Evolutionary conservation across 2,888 invertebrate species (phyloP), one percentile per base, ranked within the genome.

Genomic region (Morpho achilles): DNA sequence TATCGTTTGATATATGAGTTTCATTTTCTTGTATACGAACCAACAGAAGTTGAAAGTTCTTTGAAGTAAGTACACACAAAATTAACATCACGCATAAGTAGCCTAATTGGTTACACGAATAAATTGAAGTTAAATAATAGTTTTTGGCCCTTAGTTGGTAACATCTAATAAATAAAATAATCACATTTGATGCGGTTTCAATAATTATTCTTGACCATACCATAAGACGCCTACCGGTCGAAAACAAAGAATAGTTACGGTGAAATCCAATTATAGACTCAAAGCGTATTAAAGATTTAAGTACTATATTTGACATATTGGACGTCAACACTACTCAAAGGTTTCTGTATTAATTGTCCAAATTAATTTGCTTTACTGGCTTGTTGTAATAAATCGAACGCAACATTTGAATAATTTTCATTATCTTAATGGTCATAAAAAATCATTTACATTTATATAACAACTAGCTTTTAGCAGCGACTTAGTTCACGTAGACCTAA

Each of bases 261-360:
- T 45, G 10, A 3, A 45, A 9, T 3, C 45, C 10, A 10, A 10
- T 10, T 10, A 45, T 7, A 10, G 9, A 4, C 10, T 45, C 45
- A 45, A 10, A 2, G 3, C 45, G 10, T 7, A 45, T 7, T 10
- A 73, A 72, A 76, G 41, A 42, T 52, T 8, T 43, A 10, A 45
- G 7, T n/a, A 45, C 9, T 45, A n/a, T 45, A 10, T 45, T 45
- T 45, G 10, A 10, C 45, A 45, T 45, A 4, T 45, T 45, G 9
- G 9, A 43, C 42, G 42, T 45, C 45, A 8, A 10, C 10, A 45
- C 45, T 43, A 43, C 3, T 7, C 42, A 43, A 43, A 9, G 9
- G 42, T 7, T 9, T 43, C 42, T 8, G 42, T 3, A 43, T 32
- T 3, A n/a, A 32, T 32, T 32, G 32, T 32, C 32, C 32, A 32